Evolutionary conservation across 35 echinoderm and acorn worm genomes (phyloP).

Genomic region (Stichopus chloronotus): DNA sequence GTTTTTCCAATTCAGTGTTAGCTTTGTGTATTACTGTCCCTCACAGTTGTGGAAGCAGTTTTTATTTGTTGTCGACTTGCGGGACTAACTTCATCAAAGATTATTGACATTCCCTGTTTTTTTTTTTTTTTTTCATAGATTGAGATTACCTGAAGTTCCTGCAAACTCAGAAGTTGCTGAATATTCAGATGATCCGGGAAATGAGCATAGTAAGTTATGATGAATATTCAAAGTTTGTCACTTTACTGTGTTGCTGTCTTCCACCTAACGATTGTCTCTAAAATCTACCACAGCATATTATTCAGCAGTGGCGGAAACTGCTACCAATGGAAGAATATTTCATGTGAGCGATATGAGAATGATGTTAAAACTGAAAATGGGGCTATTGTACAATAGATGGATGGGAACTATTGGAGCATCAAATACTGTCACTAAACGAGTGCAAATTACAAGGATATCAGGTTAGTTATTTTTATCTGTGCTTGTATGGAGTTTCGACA

Average conservation of each 20-base stretch:
- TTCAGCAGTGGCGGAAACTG: not conserved
- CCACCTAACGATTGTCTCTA: not conserved
- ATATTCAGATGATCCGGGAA: not conserved
- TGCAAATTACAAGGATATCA: slow-evolving; percentile 17
- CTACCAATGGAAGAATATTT: slow-evolving; percentile 7
- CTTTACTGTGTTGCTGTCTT: not conserved
- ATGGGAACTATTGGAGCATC: slow-evolving; percentile 19
- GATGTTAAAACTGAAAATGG: slow-evolving; percentile 8
- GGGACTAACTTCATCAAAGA: too few relatives aligned
- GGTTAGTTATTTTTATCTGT: not conserved
- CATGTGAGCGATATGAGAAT: slow-evolving; percentile 11
- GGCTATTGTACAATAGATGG: slow-evolving; percentile 36
- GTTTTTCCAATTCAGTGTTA: too few relatives aligned
- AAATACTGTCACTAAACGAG: not conserved
- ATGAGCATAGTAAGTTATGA: not conserved
- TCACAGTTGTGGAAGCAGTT: too few relatives aligned
- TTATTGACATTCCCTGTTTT: too few relatives aligned
- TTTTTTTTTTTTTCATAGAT: not conserved
- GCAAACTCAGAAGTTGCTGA: not conserved
- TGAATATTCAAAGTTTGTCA: not conserved
- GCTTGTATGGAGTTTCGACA: not conserved
- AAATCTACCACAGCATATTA: not conserved
- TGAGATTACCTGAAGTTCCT: not conserved
- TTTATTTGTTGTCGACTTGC: too few relatives aligned
- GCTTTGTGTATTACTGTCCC: too few relatives aligned